Percentiles rank a stretch among this genome's conserved stretches.
Conservation (phyloP, 2,888 invertebrate genomes). For the Agrotis exclamationis region DNA sequence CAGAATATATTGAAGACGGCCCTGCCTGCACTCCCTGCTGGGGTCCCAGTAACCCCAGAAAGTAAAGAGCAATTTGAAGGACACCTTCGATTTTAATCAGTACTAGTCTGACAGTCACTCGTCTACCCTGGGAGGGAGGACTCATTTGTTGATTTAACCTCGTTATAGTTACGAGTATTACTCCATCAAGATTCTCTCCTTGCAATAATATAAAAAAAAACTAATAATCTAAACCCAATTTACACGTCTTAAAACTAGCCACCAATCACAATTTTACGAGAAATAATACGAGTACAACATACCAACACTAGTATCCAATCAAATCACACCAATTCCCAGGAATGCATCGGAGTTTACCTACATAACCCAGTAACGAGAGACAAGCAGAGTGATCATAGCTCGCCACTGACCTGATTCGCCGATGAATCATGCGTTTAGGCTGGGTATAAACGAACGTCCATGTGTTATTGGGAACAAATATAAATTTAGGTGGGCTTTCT, state of each 20-base stretch:
- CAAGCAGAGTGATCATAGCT: slow-evolving; percentile 40
- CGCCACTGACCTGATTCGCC: slow-evolving; percentile 70
- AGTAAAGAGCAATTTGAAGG: too few species aligned
- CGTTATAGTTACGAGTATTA: too few species aligned
- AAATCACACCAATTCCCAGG: slow-evolving; percentile 44
- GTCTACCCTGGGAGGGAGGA: too few species aligned
- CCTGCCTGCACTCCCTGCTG: too few species aligned
- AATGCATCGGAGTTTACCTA: slow-evolving; percentile 54
- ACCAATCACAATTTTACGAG: neutral
- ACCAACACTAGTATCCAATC: slow-evolving; percentile 15
- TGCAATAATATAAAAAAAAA: too few species aligned
- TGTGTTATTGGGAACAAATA: neutral
- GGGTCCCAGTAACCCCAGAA: too few species aligned
- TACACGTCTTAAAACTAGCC: slow-evolving; percentile 2
- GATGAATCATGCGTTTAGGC: slow-evolving; percentile 66
- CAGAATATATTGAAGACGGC: too few species aligned
- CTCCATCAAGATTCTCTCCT: too few species aligned
- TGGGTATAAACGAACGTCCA: neutral
- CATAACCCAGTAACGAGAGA: slow-evolving; percentile 64
- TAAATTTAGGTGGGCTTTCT: neutral
- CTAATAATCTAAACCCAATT: neutral
- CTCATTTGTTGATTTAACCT: too few species aligned
- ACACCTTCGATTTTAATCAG: too few species aligned
- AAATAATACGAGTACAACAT: neutral
- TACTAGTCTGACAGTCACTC: too few species aligned